These are phyloP conservation scores for Platypus cylindrus DNA, from an alignment of 2,888 invertebrate genomes.

Conservation along the genomic window DNA sequence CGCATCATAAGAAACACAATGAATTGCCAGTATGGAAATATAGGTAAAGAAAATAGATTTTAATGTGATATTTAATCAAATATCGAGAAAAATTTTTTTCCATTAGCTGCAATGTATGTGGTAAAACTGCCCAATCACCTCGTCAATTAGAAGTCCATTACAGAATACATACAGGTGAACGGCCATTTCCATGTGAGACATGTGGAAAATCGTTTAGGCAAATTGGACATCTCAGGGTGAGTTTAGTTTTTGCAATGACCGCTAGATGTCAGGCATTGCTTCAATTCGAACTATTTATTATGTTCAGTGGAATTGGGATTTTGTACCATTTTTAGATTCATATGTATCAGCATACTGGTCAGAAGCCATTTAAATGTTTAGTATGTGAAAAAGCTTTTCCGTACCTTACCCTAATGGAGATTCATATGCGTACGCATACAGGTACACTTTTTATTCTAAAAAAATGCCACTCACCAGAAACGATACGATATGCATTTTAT, in stretches of 20 bases:
- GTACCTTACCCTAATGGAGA: slow-evolving; percentile 13
- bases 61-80: background rate
- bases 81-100: background rate
- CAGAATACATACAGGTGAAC: slow-evolving; percentile 13
- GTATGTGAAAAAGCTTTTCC: slow-evolving; percentile 14
- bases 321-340: slow-evolving; percentile 6
- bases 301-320: too few relatives aligned
- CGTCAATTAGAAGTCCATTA: slow-evolving; percentile 12
- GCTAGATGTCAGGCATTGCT: too few relatives aligned
- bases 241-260: too few relatives aligned
- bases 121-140: slow-evolving; percentile 12
- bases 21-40: slow-evolving; percentile 11
- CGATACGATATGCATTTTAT: too few relatives aligned
- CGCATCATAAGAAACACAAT: slow-evolving; percentile 12
- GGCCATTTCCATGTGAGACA: slow-evolving; percentile 11
- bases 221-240: slow-evolving; percentile 11
- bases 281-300: too few relatives aligned
- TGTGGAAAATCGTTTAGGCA: slow-evolving; percentile 13
- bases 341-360: slow-evolving; percentile 16
- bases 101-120: slow-evolving; percentile 13
- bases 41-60: slow-evolving; percentile 6
- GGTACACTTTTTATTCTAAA: too few relatives aligned
- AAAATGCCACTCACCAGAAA: too few relatives aligned
- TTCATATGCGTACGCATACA: slow-evolving; percentile 14
- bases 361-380: slow-evolving; percentile 14